Conservation (phyloP, 2,888 invertebrate genomes). For the Ptilodon capucinus region DNA sequence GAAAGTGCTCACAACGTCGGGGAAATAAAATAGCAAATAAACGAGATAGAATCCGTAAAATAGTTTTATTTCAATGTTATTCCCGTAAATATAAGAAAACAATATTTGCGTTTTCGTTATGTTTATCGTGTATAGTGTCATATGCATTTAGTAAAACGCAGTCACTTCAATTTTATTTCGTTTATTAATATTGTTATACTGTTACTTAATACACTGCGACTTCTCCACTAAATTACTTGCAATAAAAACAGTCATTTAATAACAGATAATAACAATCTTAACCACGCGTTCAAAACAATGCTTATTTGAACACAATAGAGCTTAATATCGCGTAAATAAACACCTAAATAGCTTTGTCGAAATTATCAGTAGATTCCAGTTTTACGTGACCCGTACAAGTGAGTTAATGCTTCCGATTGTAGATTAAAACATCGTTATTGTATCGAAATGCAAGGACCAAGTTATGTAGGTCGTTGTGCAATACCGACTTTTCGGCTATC, state of each 20-base stretch:
- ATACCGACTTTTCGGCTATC: slow-evolving; percentile 23
- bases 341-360: slow-evolving; percentile 3
- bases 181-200: slow-evolving; percentile 12
- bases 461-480: slow-evolving; percentile 25
- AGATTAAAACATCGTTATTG: slow-evolving; percentile 17
- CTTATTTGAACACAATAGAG: not conserved
- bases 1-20: too few species aligned
- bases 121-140: too few species aligned
- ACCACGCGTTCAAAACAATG: slow-evolving; percentile 23
- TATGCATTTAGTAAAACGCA: too few species aligned
- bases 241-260: slow-evolving; percentile 22
- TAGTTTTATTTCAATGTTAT: too few species aligned
- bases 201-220: slow-evolving; percentile 14
- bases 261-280: slow-evolving; percentile 10
- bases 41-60: too few species aligned
- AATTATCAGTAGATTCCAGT: slow-evolving; percentile 28
- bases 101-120: too few species aligned
- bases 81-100: too few species aligned
- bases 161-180: too few species aligned
- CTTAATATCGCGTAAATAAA: not conserved
- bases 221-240: slow-evolving; percentile 22
- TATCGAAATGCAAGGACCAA: slow-evolving; percentile 18
- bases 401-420: slow-evolving; percentile 20
- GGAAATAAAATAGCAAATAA: too few species aligned
- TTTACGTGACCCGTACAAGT: slow-evolving; percentile 16